Evolutionary conservation across 2,113 vertebrate species (phyloP).

Genomic region (Eulacestoma nigropectus): DNA sequence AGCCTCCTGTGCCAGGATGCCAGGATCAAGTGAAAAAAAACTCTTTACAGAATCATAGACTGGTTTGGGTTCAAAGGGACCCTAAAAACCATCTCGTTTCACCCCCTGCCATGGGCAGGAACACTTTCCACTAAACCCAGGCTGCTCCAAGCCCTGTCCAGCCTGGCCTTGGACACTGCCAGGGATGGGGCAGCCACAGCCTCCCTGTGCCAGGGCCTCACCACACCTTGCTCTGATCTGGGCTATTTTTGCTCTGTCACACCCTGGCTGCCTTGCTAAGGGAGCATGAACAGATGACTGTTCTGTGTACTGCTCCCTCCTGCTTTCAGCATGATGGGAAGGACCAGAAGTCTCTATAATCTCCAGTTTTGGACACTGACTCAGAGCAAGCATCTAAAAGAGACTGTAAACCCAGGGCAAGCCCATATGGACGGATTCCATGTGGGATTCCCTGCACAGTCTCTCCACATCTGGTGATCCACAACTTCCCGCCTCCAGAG

Average conservation of each 20-base stretch:
- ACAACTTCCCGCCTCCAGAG: neutral
- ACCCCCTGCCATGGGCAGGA: neutral
- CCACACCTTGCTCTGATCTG: neutral
- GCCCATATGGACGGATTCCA: neutral
- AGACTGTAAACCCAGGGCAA: neutral
- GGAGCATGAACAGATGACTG: neutral
- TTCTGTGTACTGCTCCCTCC: neutral
- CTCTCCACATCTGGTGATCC: neutral
- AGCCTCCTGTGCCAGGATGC: neutral
- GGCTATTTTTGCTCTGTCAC: neutral
- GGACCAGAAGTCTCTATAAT: neutral
- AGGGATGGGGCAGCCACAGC: neutral
- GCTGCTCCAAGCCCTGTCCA: neutral
- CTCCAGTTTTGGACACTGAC: neutral
- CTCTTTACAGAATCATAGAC: neutral
- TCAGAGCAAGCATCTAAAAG: neutral
- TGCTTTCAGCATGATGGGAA: neutral
- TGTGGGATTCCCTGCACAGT: neutral
- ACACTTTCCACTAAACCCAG: neutral
- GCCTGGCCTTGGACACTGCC: neutral
- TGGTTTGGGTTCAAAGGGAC: neutral
- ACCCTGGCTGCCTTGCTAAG: neutral
- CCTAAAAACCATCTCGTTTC: neutral
- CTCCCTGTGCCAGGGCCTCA: neutral
- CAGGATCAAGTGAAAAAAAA: accelerated